Percentiles rank a stretch among this genome's conserved stretches.
Evolutionary conservation across 2,797 vertebrate species (phyloP).

Genomic region (Cyclopterus lumpus): DNA sequence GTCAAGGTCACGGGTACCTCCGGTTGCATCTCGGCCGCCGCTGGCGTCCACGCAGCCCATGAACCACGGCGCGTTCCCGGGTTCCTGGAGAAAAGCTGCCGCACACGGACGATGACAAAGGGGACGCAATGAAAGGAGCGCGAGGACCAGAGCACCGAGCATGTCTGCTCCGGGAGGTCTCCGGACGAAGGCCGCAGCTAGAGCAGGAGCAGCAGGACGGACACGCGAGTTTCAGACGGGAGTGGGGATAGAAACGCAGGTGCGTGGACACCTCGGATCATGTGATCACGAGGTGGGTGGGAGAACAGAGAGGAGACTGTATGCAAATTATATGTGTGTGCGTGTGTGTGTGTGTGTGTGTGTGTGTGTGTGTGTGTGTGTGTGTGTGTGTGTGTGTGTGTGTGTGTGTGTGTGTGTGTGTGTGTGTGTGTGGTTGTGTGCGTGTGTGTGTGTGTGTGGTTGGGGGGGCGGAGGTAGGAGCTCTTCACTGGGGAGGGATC

Average conservation of each 20-base stretch:
- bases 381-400: too few relatives aligned
- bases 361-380: neutral
- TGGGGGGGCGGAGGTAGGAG: neutral
- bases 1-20: slow-evolving; percentile 57
- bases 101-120: neutral
- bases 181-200: slow-evolving; percentile 28
- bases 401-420: too few relatives aligned
- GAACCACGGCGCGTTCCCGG: slow-evolving; percentile 44
- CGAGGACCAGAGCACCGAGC: neutral
- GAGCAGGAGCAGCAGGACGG: neutral
- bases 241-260: neutral
- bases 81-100: slow-evolving; percentile 17
- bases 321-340: slow-evolving; percentile 60
- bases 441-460: neutral
- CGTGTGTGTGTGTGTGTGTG: too few relatives aligned
- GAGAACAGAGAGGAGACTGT: slow-evolving; percentile 50
- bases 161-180: slow-evolving; percentile 29
- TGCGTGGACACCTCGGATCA: neutral
- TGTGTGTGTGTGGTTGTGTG: neutral
- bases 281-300: slow-evolving; percentile 7
- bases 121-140: slow-evolving; percentile 7
- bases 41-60: slow-evolving; percentile 46
- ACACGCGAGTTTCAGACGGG: neutral
- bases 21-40: slow-evolving; percentile 2
- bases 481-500: slow-evolving; percentile 20